phyloP scores from a whole-genome alignment of 2,113 vertebrate species.

The Conger conger region DNA sequence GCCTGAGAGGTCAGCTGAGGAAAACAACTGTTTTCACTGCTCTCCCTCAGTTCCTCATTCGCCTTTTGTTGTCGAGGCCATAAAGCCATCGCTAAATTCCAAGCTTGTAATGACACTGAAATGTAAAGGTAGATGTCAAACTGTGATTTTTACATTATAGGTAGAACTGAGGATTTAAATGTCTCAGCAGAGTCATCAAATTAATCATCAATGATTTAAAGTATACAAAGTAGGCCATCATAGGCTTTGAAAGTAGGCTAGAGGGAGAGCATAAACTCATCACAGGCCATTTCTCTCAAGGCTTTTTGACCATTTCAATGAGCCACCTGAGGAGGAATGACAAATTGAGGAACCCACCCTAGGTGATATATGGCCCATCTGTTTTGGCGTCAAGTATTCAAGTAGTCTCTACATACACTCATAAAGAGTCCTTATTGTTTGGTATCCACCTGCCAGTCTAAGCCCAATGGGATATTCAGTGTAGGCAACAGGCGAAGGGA shows the following conservation, averaged over 20 bases:
- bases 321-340: not conserved
- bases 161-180: no score
- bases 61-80: not conserved
- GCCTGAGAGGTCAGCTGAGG: slow-evolving; percentile 18
- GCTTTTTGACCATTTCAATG: slow-evolving; percentile 9
- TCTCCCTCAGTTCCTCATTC: not conserved
- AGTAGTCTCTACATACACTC: no score
- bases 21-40: not conserved
- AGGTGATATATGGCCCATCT: not conserved
- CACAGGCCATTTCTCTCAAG: slow-evolving; percentile 19
- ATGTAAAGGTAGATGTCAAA: no score
- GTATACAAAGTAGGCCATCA: no score
- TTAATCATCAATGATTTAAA: no score
- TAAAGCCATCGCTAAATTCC: not conserved
- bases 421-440: not conserved
- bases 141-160: no score
- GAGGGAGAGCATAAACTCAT: no score
- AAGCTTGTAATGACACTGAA: no score
- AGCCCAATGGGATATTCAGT: slow-evolving; percentile 1
- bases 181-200: no score
- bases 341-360: not conserved
- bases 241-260: no score
- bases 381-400: not conserved
- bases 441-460: slow-evolving; percentile 9
- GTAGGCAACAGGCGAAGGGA: not conserved